A percentile compares a stretch with the other conserved stretches of the same genome.
Conservation (phyloP, 2,888 invertebrate species). For the Lithophane ornitopus region DNA sequence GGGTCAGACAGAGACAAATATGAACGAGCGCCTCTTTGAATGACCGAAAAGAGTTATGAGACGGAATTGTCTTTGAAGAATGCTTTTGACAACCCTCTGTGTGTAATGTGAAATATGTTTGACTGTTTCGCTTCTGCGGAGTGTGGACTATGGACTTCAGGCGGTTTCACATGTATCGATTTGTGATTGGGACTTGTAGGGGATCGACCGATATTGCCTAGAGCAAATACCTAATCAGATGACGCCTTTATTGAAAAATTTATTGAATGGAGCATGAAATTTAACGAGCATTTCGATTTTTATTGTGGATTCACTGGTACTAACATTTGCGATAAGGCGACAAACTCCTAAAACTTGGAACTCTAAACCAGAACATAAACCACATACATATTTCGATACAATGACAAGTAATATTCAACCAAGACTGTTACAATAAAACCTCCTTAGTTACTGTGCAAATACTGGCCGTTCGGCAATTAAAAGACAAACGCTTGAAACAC, state of each 20-base stretch:
- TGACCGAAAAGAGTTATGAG: slow-evolving; percentile 53
- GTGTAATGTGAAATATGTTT: slow-evolving; percentile 42
- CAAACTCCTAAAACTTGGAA: slow-evolving; percentile 10
- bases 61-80: slow-evolving; percentile 58
- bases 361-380: slow-evolving; percentile 9
- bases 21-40: slow-evolving; percentile 57
- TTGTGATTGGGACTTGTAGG: neutral
- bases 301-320: too few species aligned
- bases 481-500: slow-evolving; percentile 73
- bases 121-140: slow-evolving; percentile 26
- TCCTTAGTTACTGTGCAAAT: slow-evolving; percentile 64
- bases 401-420: slow-evolving; percentile 26
- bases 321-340: neutral
- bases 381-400: slow-evolving; percentile 5
- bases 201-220: neutral
- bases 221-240: too few species aligned
- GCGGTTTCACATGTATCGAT: neutral
- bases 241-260: neutral
- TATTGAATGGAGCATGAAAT: neutral
- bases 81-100: slow-evolving; percentile 60
- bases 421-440: slow-evolving; percentile 50
- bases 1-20: slow-evolving; percentile 68
- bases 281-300: neutral
- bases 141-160: too few species aligned
- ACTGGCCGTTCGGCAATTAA: slow-evolving; percentile 68